These are phyloP conservation scores for Macrotus californicus DNA, from an alignment of 2,113 vertebrate species.

Conservation along the genomic window DNA sequence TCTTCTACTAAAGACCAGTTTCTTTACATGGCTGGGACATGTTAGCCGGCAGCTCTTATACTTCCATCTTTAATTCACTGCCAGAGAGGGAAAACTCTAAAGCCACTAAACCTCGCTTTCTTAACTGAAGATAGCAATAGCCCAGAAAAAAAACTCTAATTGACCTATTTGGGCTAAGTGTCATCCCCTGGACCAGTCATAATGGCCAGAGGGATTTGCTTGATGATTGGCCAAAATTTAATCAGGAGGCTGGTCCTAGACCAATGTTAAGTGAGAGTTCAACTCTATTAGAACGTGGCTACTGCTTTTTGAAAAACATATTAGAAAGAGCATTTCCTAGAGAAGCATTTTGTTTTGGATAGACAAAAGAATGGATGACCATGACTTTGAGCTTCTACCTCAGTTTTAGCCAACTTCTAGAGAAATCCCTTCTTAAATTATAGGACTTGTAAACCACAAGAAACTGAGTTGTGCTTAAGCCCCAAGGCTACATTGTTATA, in stretches of 20 bases:
- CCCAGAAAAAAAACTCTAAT: background rate
- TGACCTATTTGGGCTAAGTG: background rate
- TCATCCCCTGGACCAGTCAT: background rate
- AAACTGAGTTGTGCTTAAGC: background rate
- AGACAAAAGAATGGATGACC: background rate
- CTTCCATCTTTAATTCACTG: background rate
- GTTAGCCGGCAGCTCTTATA: background rate
- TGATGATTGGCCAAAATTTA: background rate
- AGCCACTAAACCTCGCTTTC: background rate
- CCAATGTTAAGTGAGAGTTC: background rate
- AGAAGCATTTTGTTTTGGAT: background rate
- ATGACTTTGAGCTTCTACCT: background rate
- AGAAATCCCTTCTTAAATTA: background rate
- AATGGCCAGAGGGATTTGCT: background rate
- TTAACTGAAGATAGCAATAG: background rate
- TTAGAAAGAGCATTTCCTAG: background rate
- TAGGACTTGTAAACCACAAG: background rate
- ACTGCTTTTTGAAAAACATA: background rate
- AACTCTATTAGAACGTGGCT: background rate
- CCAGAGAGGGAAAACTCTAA: background rate
- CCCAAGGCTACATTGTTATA: background rate
- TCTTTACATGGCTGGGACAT: background rate
- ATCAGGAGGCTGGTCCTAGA: background rate
- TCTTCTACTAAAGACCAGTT: background rate
- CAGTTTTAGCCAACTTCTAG: background rate